A percentile compares a stretch with the other conserved stretches of the same genome.
Evolutionary conservation across 2,113 vertebrate genomes (phyloP).

Genomic region (Heterotis niloticus): DNA sequence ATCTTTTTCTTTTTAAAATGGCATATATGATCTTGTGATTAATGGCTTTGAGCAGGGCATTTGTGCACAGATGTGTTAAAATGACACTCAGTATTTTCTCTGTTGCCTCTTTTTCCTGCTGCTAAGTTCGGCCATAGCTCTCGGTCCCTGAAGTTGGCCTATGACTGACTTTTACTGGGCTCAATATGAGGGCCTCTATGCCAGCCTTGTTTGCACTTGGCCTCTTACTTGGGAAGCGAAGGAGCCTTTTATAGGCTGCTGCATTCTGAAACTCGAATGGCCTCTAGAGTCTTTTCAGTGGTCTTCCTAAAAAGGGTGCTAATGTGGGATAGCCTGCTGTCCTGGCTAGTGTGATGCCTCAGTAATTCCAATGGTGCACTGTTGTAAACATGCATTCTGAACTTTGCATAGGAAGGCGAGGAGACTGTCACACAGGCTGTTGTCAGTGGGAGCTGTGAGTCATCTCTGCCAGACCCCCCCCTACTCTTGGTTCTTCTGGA

Average conservation of each 20-base stretch:
- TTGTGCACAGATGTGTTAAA: too few species aligned
- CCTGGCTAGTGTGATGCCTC: not conserved
- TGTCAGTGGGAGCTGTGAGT: not conserved
- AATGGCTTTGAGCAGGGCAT: too few species aligned
- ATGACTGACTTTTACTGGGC: too few species aligned
- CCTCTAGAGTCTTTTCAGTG: not conserved
- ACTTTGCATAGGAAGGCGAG: not conserved
- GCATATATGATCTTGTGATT: too few species aligned
- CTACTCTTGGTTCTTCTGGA: too few species aligned
- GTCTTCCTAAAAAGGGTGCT: constrained; percentile 31
- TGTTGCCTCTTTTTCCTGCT: too few species aligned
- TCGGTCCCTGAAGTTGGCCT: too few species aligned
- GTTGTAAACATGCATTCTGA: constrained; percentile 10
- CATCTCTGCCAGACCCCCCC: not conserved
- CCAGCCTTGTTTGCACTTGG: not conserved
- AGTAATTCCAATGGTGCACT: constrained; percentile 7
- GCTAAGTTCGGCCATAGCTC: too few species aligned
- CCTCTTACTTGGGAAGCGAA: not conserved
- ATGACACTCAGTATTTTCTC: too few species aligned
- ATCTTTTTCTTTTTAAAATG: too few species aligned
- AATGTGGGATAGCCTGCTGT: not conserved
- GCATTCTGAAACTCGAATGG: not conserved
- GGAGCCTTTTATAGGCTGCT: not conserved
- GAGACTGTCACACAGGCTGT: too few species aligned
- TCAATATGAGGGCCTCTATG: not conserved